These are phyloP conservation scores for Akabosia matsudoensis DNA, from an alignment of 1,140 invertebrate species.

Conservation along the genomic window DNA sequence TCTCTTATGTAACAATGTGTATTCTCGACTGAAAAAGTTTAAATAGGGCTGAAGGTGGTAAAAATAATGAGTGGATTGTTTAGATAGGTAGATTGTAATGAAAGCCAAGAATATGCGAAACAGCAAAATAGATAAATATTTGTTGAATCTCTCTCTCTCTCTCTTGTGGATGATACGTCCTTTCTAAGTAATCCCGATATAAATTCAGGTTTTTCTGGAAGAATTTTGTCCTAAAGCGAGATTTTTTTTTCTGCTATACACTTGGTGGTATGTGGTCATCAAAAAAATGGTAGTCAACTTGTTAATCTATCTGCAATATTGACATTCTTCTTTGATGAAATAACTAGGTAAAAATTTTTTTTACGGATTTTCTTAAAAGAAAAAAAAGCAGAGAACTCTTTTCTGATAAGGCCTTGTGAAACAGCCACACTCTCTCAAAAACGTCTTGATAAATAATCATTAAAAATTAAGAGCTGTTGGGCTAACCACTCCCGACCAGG, in stretches of 20 bases:
- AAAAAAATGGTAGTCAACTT: neutral
- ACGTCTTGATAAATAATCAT: too few species aligned
- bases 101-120: neutral
- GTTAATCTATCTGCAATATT: neutral
- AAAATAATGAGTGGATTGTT: neutral
- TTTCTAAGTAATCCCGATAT: slow-evolving; percentile 1
- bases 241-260: neutral
- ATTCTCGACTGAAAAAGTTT: neutral
- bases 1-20: neutral
- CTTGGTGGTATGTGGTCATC: neutral
- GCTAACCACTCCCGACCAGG: too few species aligned
- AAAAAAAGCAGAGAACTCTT: too few species aligned
- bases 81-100: neutral
- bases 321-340: slow-evolving; percentile 5
- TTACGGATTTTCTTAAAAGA: too few species aligned
- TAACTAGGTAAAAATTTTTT: slow-evolving; percentile 4
- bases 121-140: slow-evolving; percentile 2
- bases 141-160: neutral
- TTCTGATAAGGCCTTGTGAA: too few species aligned
- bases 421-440: too few species aligned
- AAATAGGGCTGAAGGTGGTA: neutral
- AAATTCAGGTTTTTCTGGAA: slow-evolving; percentile 22
- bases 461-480: too few species aligned
- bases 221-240: slow-evolving; percentile 20
- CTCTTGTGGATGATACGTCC: neutral